Evolutionary conservation across 2,113 vertebrate species (phyloP).

Genomic region (Carollia perspicillata): DNA sequence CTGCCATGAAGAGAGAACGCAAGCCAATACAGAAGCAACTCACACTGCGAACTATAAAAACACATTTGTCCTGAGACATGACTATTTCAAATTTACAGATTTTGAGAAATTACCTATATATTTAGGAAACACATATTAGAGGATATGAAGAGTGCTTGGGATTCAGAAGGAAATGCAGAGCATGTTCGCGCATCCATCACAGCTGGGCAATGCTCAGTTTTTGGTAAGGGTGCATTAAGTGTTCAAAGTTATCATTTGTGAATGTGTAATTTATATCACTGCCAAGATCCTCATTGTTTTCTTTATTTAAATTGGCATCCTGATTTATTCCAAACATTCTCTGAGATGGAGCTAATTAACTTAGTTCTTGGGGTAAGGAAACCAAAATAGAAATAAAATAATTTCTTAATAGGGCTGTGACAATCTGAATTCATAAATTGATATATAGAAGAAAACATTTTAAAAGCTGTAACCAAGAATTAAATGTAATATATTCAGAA

Average conservation of each 20-base stretch:
- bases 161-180: not conserved
- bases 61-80: not conserved
- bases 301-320: not conserved
- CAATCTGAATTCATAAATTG: not conserved
- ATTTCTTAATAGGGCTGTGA: not conserved
- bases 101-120: not conserved
- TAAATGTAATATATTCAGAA: slow-evolving; percentile 20
- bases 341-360: not conserved
- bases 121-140: not conserved
- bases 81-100: not conserved
- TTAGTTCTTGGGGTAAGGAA: not conserved
- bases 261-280: not conserved
- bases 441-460: not conserved
- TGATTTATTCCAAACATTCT: not conserved
- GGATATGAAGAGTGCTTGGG: not conserved
- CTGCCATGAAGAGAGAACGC: not conserved
- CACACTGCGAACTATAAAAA: not conserved
- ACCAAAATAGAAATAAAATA: not conserved
- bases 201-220: not conserved
- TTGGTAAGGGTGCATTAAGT: not conserved
- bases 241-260: not conserved
- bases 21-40: not conserved
- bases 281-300: not conserved
- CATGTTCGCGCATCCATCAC: not conserved
- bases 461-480: not conserved